A percentile compares a stretch with the other conserved stretches of the same genome.
Conservation (phyloP, 1,140 invertebrate species). For the Ceratitis capitata region DNA sequence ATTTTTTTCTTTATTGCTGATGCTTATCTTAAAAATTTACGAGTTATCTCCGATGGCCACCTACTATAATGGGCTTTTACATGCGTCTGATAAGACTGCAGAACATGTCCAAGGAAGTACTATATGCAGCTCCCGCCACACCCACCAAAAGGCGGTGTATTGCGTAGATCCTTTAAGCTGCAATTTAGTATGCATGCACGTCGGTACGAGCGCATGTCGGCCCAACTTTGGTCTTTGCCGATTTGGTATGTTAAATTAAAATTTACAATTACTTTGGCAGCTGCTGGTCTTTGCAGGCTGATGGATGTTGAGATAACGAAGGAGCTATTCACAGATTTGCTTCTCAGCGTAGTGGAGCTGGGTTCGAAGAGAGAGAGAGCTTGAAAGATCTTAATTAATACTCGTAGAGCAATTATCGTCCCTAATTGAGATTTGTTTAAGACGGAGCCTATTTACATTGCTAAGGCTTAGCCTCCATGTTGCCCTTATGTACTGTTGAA, state of each 20-base stretch:
- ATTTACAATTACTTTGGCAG: background rate
- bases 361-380: too few relatives aligned
- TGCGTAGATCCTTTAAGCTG: background rate
- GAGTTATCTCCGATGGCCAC: slow-evolving; percentile 16
- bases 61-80: background rate
- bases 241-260: background rate
- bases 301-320: background rate
- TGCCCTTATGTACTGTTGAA: too few relatives aligned
- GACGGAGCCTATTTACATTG: too few relatives aligned
- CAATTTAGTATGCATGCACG: background rate
- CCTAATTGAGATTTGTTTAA: too few relatives aligned
- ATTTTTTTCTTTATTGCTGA: background rate
- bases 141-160: background rate
- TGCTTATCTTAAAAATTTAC: slow-evolving; percentile 17
- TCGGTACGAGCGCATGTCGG: too few relatives aligned
- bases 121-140: background rate
- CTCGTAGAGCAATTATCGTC: too few relatives aligned
- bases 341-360: too few relatives aligned
- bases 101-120: too few relatives aligned
- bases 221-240: slow-evolving; percentile 30
- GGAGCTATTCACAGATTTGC: background rate
- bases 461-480: too few relatives aligned
- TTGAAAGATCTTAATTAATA: too few relatives aligned
- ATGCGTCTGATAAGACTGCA: background rate
- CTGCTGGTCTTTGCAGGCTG: slow-evolving; percentile 13